Evolutionary conservation across 2,888 invertebrate genomes (phyloP).

Genomic region (Ornithoptera alexandrae): DNA sequence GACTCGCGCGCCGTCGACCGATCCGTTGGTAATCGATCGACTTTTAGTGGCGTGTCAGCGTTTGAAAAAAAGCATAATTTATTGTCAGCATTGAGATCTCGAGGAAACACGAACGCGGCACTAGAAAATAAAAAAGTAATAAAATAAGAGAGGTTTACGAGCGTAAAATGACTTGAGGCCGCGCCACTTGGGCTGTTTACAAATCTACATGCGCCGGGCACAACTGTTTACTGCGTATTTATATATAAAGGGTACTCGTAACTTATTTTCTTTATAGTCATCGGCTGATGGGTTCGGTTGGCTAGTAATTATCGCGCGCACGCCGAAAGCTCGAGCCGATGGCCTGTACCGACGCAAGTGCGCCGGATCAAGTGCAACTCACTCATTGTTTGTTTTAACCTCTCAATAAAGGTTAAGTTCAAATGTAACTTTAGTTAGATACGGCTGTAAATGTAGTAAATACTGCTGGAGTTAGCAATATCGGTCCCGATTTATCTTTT

Average conservation of each 20-base stretch:
- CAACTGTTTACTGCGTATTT: conserved; percentile 40
- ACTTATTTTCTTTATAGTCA: conserved; percentile 72
- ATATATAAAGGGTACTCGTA: conserved; percentile 60
- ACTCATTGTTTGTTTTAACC: conserved; percentile 66
- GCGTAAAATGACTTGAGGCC: conserved; percentile 75
- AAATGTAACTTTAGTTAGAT: conserved; percentile 8
- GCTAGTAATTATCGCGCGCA: conserved; percentile 72
- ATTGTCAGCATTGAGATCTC: conserved; percentile 76
- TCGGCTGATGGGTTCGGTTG: conserved; percentile 65
- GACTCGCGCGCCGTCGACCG: conserved; percentile 73
- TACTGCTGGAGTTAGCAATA: background rate
- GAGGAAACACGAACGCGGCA: conserved; percentile 73
- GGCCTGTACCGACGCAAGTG: conserved; percentile 49
- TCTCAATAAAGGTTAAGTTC: conserved; percentile 41
- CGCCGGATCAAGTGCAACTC: conserved; percentile 64
- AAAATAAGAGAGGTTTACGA: conserved; percentile 77
- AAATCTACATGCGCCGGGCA: conserved; percentile 53
- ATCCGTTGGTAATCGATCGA: conserved; percentile 80
- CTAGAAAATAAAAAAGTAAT: conserved; percentile 79
- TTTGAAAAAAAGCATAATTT: conserved; percentile 78
- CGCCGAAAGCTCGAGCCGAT: conserved; percentile 71
- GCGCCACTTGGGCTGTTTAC: conserved; percentile 64
- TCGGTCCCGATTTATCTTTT: background rate
- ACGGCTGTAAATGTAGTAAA: background rate
- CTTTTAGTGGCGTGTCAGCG: conserved; percentile 78